Evolutionary conservation across 2,888 invertebrate genomes (phyloP), one percentile per base, ranked within the genome.

Genomic region (Aspidiotus rigidus): DNA sequence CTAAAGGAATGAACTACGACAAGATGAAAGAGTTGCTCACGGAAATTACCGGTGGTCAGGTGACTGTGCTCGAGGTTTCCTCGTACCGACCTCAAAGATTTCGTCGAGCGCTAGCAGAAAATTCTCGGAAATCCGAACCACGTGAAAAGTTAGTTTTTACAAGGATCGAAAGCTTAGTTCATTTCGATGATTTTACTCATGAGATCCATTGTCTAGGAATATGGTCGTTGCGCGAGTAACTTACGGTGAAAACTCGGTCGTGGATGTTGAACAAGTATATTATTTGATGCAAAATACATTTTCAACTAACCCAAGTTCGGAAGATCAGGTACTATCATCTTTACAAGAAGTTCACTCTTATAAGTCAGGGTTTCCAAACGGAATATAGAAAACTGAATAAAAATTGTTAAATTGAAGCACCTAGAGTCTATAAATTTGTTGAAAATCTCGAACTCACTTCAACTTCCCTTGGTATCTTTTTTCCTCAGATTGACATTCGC

Each of bases 1-100:
- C 89, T 61, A 82, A 83, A 66, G 85, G 88, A 77, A 87, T 87
- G 9, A 87, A 92, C 78, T 85, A 85, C 73, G 80, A 80, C 69
- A 86, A 86, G 74, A 83, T 90, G 15, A 88, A 89, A 76, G 85
- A 87, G 75, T 86, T 89, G 54, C 79, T 93, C 42, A 71, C 86
- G 85, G 71, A 84, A 86, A 40, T 83, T 90, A 90, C 92, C 0
- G 92, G 92, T 2, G 89, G 88, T 5, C 85, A 84, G 77, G 88
- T 91, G 1, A 84, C 83, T 62, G 88, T 92, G 69, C 83, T 87
- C 74, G 86, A 87, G 70, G 85, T 90, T 59, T 83, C 86, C 72
- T 87, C 89, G 0, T 86, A 59, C 39, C 57, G 55, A 8, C n/a
- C 39, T 16, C 59, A 57, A 10, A 42, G 66, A 49, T 44, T 59